These are phyloP conservation scores for Dasysyrphus albostriatus DNA, from an alignment of 2,888 invertebrate species.

Conservation along the genomic window DNA sequence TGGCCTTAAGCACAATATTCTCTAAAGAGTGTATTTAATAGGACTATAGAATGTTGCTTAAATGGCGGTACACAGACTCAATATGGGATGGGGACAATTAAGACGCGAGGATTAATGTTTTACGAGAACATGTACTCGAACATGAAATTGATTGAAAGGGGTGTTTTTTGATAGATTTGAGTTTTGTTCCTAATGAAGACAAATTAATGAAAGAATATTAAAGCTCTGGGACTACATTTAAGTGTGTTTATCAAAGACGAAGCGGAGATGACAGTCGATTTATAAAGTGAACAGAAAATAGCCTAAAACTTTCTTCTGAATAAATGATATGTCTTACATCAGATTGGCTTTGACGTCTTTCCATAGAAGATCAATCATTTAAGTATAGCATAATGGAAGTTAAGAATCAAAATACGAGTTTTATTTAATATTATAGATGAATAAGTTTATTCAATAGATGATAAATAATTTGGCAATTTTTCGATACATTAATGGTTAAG, in stretches of 20 bases:
- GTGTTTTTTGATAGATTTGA: constrained; percentile 12
- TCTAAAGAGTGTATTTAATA: not conserved
- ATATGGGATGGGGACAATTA: not conserved
- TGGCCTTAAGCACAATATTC: not conserved
- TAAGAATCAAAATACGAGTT: not conserved
- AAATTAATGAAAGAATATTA: constrained; percentile 26
- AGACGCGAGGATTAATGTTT: not conserved
- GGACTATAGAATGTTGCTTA: constrained; percentile 5
- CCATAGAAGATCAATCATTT: constrained; percentile 25
- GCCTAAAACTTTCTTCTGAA: not conserved
- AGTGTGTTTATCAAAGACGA: not conserved
- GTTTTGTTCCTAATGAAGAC: constrained; percentile 40
- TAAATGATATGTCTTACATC: constrained; percentile 11
- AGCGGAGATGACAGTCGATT: constrained; percentile 24
- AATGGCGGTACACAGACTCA: not conserved
- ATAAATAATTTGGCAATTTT: not conserved
- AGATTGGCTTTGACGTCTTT: constrained; percentile 5
- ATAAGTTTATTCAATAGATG: not conserved
- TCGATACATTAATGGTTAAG: not conserved
- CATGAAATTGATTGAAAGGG: constrained; percentile 37
- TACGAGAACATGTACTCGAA: not conserved
- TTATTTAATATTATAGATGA: not conserved
- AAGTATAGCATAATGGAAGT: not conserved
- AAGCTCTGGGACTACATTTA: not conserved
- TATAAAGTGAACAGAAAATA: not conserved